Evolutionary conservation across 2,113 vertebrate genomes (phyloP).

Genomic region (Tragelaphus imberbis): DNA sequence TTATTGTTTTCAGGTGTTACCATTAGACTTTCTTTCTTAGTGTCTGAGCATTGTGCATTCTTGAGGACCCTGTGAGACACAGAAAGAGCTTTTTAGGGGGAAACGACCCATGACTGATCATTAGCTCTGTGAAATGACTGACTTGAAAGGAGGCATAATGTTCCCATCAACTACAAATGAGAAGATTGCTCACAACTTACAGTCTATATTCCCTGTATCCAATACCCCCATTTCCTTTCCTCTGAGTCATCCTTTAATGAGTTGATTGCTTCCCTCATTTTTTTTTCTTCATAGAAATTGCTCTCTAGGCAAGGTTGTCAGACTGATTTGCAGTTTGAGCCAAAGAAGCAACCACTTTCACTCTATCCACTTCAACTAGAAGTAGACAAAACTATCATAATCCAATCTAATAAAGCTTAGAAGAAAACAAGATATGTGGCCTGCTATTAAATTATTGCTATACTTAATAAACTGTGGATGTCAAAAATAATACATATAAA

Average conservation of each 20-base stretch:
- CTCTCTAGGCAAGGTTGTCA: background rate
- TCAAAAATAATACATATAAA: conserved; percentile 31
- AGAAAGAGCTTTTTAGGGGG: background rate
- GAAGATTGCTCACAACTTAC: conserved; percentile 2
- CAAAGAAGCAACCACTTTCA: conserved; percentile 10
- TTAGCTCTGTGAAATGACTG: background rate
- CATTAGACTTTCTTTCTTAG: background rate
- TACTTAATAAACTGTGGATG: conserved; percentile 13
- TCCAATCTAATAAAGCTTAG: background rate
- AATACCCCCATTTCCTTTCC: background rate
- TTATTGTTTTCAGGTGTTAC: background rate
- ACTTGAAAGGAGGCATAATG: background rate
- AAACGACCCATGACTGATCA: conserved; percentile 20
- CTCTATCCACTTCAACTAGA: background rate
- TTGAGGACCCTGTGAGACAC: conserved; percentile 33
- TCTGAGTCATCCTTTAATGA: conserved; percentile 30
- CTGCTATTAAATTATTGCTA: conserved; percentile 36
- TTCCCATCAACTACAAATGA: background rate
- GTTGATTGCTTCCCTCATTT: background rate
- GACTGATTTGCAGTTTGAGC: background rate
- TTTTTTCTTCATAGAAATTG: conserved; percentile 3
- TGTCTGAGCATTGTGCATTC: conserved; percentile 14
- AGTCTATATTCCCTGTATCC: background rate
- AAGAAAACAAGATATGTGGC: background rate
- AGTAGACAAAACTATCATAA: background rate